Evolutionary conservation across 1,140 invertebrate genomes (phyloP).

Genomic region (Rhyacophila brunnea): DNA sequence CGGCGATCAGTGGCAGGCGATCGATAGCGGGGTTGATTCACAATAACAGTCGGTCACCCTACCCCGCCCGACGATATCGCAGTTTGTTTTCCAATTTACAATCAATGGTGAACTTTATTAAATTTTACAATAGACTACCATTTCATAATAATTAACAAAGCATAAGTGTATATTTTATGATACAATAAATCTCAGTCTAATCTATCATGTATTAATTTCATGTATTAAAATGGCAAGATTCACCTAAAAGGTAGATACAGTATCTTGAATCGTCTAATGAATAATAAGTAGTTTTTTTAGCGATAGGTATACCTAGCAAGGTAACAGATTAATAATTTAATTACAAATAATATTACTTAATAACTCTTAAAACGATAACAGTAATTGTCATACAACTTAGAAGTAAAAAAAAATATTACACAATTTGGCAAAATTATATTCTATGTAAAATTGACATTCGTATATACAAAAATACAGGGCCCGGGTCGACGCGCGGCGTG

Average conservation of each 20-base stretch:
- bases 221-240: slow-evolving; percentile 35
- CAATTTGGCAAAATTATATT: slow-evolving; percentile 36
- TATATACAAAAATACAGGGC: slow-evolving; percentile 35
- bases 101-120: slow-evolving; percentile 30
- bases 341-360: slow-evolving; percentile 12
- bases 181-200: slow-evolving; percentile 35
- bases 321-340: slow-evolving; percentile 27
- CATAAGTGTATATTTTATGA: slow-evolving; percentile 35
- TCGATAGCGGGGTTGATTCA: no score
- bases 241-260: slow-evolving; percentile 28
- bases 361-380: slow-evolving; percentile 17
- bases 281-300: slow-evolving; percentile 17
- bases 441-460: slow-evolving; percentile 35
- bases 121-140: slow-evolving; percentile 33
- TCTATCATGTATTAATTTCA: slow-evolving; percentile 32
- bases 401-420: slow-evolving; percentile 24
- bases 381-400: slow-evolving; percentile 29
- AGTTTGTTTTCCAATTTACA: slow-evolving; percentile 21
- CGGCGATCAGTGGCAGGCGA: no score
- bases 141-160: slow-evolving; percentile 36
- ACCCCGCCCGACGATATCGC: slow-evolving; percentile 17
- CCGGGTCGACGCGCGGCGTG: slow-evolving; percentile 3
- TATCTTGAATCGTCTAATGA: slow-evolving; percentile 31
- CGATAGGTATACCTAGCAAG: slow-evolving; percentile 21
- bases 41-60: no score